A percentile compares a stretch with the other conserved stretches of the same genome.
phyloP scores from a whole-genome alignment of 2,888 invertebrate genomes.

The Netelia virgata region DNA sequence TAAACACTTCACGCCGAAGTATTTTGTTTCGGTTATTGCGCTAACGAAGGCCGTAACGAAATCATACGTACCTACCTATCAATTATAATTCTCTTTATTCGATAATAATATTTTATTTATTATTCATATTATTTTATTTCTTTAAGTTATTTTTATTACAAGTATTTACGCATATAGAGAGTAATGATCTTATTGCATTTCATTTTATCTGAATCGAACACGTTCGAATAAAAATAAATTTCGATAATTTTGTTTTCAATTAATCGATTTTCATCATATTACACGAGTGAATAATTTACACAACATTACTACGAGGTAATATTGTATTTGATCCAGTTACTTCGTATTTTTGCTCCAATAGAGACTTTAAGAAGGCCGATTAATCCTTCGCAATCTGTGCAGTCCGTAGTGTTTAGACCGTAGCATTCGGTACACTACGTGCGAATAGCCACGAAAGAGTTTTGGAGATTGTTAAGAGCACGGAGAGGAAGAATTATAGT shows the following conservation, averaged over 20 bases:
- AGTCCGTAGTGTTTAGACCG: conserved; percentile 21
- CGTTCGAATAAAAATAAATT: too few species aligned
- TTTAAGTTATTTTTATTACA: not conserved
- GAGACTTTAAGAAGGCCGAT: too few species aligned
- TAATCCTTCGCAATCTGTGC: too few species aligned
- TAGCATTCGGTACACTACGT: conserved; percentile 8
- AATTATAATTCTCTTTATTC: not conserved
- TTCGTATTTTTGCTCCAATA: too few species aligned
- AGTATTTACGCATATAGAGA: too few species aligned
- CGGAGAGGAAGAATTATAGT: conserved; percentile 3
- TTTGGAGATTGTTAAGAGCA: not conserved
- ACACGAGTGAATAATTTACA: too few species aligned
- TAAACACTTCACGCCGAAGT: not conserved
- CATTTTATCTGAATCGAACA: too few species aligned
- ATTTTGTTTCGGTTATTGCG: not conserved
- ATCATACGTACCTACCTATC: not conserved
- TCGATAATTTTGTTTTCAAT: too few species aligned
- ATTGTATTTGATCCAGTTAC: too few species aligned
- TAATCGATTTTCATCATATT: conserved; percentile 22
- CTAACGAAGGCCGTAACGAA: not conserved
- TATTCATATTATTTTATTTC: not conserved
- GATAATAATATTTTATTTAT: not conserved
- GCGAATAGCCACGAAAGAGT: conserved; percentile 2
- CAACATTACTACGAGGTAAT: too few species aligned
- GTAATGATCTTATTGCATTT: too few species aligned